phyloP scores from a whole-genome alignment of 2,797 vertebrate species.

The Sebastes wilsoni region DNA sequence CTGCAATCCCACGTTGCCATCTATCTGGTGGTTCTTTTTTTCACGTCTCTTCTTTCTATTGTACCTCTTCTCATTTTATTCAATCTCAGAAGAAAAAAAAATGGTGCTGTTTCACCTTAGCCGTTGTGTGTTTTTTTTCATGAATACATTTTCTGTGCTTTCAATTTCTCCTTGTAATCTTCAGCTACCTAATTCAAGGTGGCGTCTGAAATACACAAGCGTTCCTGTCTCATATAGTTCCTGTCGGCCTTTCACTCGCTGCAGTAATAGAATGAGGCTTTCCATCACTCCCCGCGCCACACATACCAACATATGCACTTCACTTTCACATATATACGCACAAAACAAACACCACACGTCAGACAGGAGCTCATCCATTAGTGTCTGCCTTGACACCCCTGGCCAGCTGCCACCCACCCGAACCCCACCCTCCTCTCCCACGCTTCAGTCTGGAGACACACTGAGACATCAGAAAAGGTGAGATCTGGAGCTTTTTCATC shows the following conservation, averaged over 20 bases:
- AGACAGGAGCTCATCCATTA: slow-evolving; percentile 53
- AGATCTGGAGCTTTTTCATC: slow-evolving; percentile 26
- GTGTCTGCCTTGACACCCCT: slow-evolving; percentile 21
- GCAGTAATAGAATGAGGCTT: slow-evolving; percentile 54
- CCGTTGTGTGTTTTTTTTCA: not conserved
- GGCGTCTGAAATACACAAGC: slow-evolving; percentile 60
- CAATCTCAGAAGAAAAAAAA: slow-evolving; percentile 15
- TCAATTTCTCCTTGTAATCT: slow-evolving; percentile 40
- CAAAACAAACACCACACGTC: slow-evolving; percentile 1
- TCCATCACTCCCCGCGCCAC: slow-evolving; percentile 33
- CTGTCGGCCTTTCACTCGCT: slow-evolving; percentile 15
- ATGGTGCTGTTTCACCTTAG: not conserved
- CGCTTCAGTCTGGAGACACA: slow-evolving; percentile 6
- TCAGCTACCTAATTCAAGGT: slow-evolving; percentile 49
- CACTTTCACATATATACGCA: slow-evolving; percentile 25
- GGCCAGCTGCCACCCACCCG: slow-evolving; percentile 27
- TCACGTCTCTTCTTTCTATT: not conserved
- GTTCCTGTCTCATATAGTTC: slow-evolving; percentile 39
- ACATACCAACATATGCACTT: slow-evolving; percentile 6
- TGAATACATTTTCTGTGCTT: slow-evolving; percentile 37
- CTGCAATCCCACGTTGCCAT: not conserved
- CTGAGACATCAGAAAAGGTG: not conserved
- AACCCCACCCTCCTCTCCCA: not conserved
- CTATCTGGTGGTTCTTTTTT: not conserved
- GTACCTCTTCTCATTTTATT: slow-evolving; percentile 19